Conservation (phyloP, 2,888 invertebrate species). For the Dolichopus griseipennis region DNA sequence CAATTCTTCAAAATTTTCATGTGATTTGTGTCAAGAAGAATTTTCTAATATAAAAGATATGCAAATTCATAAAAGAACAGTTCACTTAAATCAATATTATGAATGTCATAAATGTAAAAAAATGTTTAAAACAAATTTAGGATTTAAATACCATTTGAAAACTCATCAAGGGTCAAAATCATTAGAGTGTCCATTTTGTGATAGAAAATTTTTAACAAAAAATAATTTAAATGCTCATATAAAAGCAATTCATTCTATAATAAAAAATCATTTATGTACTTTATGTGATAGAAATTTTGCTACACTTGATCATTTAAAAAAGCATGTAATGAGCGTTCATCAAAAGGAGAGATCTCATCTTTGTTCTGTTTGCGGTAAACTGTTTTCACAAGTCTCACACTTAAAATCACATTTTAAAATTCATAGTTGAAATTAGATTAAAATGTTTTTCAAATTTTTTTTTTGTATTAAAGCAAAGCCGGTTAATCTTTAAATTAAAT, state of each 20-base stretch:
- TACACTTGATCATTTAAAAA: conserved; percentile 29
- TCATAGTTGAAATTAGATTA: conserved; percentile 19
- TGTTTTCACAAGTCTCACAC: conserved; percentile 27
- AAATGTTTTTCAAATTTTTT: too few relatives aligned
- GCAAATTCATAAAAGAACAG: conserved; percentile 12
- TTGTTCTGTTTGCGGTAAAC: conserved; percentile 26
- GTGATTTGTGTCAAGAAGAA: conserved; percentile 4
- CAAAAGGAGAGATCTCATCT: conserved; percentile 28
- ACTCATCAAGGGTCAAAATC: conserved; percentile 21
- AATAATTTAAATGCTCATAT: conserved; percentile 27
- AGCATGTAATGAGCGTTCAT: conserved; percentile 29
- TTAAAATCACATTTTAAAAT: conserved; percentile 27
- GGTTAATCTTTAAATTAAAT: too few relatives aligned
- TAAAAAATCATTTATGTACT: conserved; percentile 26
- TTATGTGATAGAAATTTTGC: conserved; percentile 28
- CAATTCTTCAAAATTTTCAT: neutral
- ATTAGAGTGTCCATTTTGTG: conserved; percentile 27
- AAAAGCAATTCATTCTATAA: conserved; percentile 24
- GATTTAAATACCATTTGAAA: conserved; percentile 25
- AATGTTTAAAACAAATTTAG: conserved; percentile 21
- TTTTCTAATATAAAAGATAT: conserved; percentile 14
- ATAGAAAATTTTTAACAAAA: conserved; percentile 23
- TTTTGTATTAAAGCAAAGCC: too few relatives aligned
- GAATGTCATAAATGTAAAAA: conserved; percentile 22
- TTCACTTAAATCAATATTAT: neutral